These are phyloP conservation scores for Chionoecetes opilio DNA, from an alignment of 1,140 invertebrate genomes.

Conservation along the genomic window DNA sequence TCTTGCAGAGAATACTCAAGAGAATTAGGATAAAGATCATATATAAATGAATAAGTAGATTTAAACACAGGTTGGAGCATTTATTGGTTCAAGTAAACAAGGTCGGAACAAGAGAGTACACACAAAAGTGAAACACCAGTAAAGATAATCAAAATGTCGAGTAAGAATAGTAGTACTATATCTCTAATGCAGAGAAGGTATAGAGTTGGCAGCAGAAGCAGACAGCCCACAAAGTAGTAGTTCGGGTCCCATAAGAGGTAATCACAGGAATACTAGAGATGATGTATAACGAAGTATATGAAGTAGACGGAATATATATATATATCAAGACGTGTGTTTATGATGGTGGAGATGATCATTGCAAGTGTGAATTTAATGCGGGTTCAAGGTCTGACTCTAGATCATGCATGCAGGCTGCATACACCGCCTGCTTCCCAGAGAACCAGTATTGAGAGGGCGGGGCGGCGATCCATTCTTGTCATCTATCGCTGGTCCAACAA, in stretches of 20 bases:
- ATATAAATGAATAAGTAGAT: slow-evolving; percentile 72
- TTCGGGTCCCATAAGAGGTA: not conserved
- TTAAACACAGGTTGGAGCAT: slow-evolving; percentile 63
- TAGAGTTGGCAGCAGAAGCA: slow-evolving; percentile 45
- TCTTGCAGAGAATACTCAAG: slow-evolving; percentile 69
- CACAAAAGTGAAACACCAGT: slow-evolving; percentile 64
- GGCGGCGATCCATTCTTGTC: not conserved
- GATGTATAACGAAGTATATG: slow-evolving; percentile 27
- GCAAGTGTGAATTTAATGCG: not conserved
- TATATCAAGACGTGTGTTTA: slow-evolving; percentile 9
- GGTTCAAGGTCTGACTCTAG: not conserved
- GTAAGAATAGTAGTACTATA: slow-evolving; percentile 60
- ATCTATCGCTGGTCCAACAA: not conserved
- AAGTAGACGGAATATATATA: slow-evolving; percentile 44
- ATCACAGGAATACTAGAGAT: slow-evolving; percentile 37
- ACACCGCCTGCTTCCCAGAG: not conserved
- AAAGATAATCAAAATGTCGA: slow-evolving; percentile 41
- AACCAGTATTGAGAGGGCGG: not conserved
- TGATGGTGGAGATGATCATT: slow-evolving; percentile 14
- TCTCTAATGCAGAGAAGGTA: slow-evolving; percentile 50
- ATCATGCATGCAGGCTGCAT: not conserved
- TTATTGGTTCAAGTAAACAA: slow-evolving; percentile 61
- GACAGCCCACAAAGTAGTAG: not conserved
- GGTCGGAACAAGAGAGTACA: slow-evolving; percentile 57
- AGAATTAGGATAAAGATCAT: slow-evolving; percentile 65